Evolutionary conservation across 2,113 vertebrate species (phyloP).

Genomic region (Lophura nycthemera): DNA sequence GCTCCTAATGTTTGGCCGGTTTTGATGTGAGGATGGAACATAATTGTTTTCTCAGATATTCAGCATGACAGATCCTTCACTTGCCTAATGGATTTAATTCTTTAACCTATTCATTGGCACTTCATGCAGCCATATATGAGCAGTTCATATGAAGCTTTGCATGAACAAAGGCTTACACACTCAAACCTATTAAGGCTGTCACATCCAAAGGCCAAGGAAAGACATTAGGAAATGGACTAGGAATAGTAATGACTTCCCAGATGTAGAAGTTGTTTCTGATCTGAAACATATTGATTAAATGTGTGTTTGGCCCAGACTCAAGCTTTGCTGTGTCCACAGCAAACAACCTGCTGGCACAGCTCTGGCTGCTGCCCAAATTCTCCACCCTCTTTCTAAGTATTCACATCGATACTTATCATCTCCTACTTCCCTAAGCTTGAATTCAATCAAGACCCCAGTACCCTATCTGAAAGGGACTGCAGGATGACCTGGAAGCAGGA

Average conservation of each 20-base stretch:
- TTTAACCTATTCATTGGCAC: constrained; percentile 29
- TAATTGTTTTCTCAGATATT: neutral
- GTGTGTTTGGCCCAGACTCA: constrained; percentile 44
- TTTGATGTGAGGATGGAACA: neutral
- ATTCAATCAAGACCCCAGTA: neutral
- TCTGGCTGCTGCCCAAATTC: constrained; percentile 36
- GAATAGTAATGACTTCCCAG: constrained; percentile 27
- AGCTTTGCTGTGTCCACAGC: constrained; percentile 45
- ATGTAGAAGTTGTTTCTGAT: constrained; percentile 23
- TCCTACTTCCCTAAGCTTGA: neutral
- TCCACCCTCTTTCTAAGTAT: neutral
- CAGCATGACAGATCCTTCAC: constrained; percentile 8
- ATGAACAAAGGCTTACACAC: constrained; percentile 13
- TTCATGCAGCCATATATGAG: neutral
- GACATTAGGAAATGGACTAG: neutral
- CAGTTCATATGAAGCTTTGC: constrained; percentile 38
- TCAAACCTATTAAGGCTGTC: neutral
- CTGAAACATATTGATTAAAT: constrained; percentile 57
- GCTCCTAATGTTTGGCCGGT: neutral
- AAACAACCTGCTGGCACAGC: constrained; percentile 47
- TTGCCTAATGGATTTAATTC: constrained; percentile 51
- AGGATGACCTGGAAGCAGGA: neutral
- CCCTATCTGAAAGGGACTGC: neutral
- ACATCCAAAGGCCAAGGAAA: constrained; percentile 20
- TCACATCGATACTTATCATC: neutral